Base-by-base conservation (phyloP, 2,888 invertebrate species). In the Polylopha cassiicola region DNA sequence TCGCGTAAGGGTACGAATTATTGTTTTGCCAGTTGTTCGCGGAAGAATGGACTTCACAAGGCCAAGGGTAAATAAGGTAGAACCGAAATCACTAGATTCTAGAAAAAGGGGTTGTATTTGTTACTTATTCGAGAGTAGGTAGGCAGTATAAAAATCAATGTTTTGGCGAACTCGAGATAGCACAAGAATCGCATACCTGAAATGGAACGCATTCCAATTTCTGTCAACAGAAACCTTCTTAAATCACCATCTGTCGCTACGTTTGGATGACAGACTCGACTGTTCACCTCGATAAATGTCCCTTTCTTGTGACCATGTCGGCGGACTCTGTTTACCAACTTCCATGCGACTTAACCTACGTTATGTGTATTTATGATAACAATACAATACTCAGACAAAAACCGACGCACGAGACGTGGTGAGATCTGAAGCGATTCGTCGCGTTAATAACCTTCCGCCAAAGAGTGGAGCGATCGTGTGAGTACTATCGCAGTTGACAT, bases 11-110 rank as follows among this genome's bases (percentile, higher is more conserved):
- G 84, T 82, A 79, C 78, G 76, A 82, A 70, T 80, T 82, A 85
- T 85, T 80, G 84, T 84, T 81, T 76, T 73, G 76, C 76, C 80
- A 79, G 81, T 82, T 81, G 78, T 77, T 63, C 65, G 60, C 65
- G 62, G 75, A 59, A 78, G 73, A 72, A 74, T 61, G 51, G 59
- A 60, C 54, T 58, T 53, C 20, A 21, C 41, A 41, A 41, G 36
- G 34, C 41, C 34, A 41, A 26, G 37, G 30, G 31, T 38, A 15
- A 20, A 17, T 20, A n/a, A 15, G 5, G 30, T n/a, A n/a, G 4
- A 9, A 23, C 2, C 8, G n/a, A n/a, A n/a, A n/a, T n/a, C n/a
- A n/a, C n/a, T n/a, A n/a, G n/a, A n/a, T n/a, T n/a, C n/a, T n/a
- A n/a, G n/a, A n/a, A n/a, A n/a, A n/a, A n/a, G n/a, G n/a, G n/a